Base-by-base conservation (phyloP, 2,113 vertebrate genomes). In the Muscicapa adusta region DNA sequence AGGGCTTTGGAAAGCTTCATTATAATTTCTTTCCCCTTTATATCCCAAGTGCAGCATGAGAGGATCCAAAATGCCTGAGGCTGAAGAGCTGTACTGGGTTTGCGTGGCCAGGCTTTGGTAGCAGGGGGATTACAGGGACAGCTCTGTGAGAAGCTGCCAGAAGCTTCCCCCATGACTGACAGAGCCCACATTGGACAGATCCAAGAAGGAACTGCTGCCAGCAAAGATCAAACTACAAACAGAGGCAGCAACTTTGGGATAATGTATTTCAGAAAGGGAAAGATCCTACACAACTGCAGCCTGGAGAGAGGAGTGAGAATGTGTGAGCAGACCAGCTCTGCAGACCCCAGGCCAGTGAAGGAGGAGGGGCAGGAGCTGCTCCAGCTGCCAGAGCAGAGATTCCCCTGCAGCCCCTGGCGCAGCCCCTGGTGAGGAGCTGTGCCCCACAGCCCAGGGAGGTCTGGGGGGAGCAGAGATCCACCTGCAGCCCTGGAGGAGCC, bases 311-410 rank as follows among this genome's bases (percentile, higher is more conserved):
- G 24, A n/a, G 8, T 45, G 38, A 14, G 6, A 53, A 6, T 18
- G 1, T 8, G 5, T 26, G 25, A 54, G 38, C 67, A 20, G n/a
- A 67, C 2, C 15, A 74, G 45, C 61, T 29, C 61, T 67, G 53
- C 53, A 60, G 45, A 17, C 16, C 29, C 29, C 9, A 18, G 16
- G 47, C 18, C 24, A 53, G 16, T 61, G 86, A 34, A 61, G 38
- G 23, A 81, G 68, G 7, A 45, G 24, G n/a, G 17, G 7, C 23
- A 74, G 60, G 13, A 61, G 17, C 11, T 75, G 53, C n/a, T 60
- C 29, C 47, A 61, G 40, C 0, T 1, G 0, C 29, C 9, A 5
- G 28, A 81, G 38, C 53, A 24, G 51, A 73, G 43, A 28, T 40
- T 67, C 40, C 15, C 50, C 50, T 51, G 50, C 48, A 50, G 48